Evolutionary conservation across 2,113 vertebrate species (phyloP).

Genomic region (Petaurus breviceps): DNA sequence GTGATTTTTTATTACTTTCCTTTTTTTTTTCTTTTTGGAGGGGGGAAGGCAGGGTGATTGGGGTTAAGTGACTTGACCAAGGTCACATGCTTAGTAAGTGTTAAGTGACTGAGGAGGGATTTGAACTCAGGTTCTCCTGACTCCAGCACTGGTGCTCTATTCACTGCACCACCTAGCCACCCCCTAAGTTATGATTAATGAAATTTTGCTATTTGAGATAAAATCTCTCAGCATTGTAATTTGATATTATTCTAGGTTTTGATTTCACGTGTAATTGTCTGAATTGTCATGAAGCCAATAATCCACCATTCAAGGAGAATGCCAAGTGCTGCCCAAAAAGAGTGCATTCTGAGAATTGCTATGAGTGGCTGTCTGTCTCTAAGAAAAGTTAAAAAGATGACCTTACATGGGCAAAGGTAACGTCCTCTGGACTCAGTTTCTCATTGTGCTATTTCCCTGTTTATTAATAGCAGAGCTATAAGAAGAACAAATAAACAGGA

Average conservation of each 20-base stretch:
- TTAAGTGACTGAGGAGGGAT: no score
- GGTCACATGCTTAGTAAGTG: no score
- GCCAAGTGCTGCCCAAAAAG: neutral
- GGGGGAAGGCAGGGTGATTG: no score
- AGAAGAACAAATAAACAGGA: no score
- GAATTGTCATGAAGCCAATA: neutral
- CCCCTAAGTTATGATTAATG: neutral
- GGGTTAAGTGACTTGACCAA: no score
- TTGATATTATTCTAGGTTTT: neutral
- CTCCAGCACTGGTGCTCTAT: no score
- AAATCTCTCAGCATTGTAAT: neutral
- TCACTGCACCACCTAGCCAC: no score
- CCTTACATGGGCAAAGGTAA: neutral
- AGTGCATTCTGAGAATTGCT: neutral
- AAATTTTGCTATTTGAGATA: neutral
- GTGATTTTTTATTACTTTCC: no score
- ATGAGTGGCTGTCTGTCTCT: neutral
- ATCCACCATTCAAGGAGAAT: neutral
- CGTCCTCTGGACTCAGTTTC: neutral
- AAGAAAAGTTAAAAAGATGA: neutral
- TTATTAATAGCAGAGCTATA: neutral
- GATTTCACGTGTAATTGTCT: neutral
- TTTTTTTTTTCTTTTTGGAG: no score
- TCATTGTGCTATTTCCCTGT: neutral
- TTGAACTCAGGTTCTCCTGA: no score